Conservation (phyloP, 1,140 invertebrate species). For the Acromyrmex heyeri region DNA sequence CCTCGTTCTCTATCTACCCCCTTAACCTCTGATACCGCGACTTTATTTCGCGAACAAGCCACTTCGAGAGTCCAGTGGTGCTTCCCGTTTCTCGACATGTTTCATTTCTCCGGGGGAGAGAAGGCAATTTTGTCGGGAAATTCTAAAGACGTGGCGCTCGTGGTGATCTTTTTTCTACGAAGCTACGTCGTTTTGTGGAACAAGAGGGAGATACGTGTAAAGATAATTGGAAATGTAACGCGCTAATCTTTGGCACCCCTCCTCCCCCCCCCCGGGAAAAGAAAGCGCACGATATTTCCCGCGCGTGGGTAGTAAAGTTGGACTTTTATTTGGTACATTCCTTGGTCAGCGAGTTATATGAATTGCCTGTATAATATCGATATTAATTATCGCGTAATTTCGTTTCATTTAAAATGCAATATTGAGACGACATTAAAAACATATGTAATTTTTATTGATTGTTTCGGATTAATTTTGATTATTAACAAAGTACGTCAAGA, state of each 20-base stretch:
- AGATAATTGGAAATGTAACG: conserved; percentile 12
- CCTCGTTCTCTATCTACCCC: conserved; percentile 12
- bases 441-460: not conserved
- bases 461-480: conserved; percentile 25
- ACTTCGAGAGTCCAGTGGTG: conserved; percentile 38
- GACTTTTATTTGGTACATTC: not conserved
- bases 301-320: not conserved
- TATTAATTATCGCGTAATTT: conserved; percentile 24
- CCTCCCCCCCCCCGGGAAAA: not conserved
- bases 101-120: conserved; percentile 28
- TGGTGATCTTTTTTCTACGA: not conserved
- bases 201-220: not conserved
- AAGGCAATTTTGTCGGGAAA: conserved; percentile 45
- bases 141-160: not conserved
- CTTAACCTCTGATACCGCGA: conserved; percentile 59
- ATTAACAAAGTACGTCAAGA: conserved; percentile 16
- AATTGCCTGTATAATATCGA: not conserved
- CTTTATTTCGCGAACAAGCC: conserved; percentile 59
- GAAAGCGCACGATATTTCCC: not conserved
- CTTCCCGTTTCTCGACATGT: conserved; percentile 44
- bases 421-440: conserved; percentile 4
- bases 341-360: no score
- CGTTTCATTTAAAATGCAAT: not conserved
- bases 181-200: not conserved
- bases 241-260: not conserved